Base-by-base conservation (phyloP, 2,797 vertebrate genomes). In the Microctenopoma steveboyesi region DNA sequence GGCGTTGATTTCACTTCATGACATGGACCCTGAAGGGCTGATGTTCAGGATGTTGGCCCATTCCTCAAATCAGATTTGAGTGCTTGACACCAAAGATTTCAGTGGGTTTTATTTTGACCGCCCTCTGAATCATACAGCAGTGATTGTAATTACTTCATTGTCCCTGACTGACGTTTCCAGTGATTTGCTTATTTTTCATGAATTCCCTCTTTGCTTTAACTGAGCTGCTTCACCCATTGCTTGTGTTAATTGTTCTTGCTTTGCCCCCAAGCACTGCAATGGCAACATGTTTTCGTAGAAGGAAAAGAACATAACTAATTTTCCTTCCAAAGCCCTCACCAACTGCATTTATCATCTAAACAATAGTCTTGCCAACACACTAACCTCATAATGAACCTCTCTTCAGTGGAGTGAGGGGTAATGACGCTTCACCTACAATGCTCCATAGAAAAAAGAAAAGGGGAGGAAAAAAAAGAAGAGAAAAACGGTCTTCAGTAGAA, bases 361-460 rank as follows among this genome's bases (percentile, higher is more conserved):
- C 96, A 98, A 97, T 96, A 96, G 96, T 96, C 95, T 96, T 96
- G 95, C 96, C 96, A 96, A 97, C 94, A 96, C 95, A 94, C 96
- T 95, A 96, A 95, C 96, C 96, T 96, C 94, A 95, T 98, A 98
- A 98, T 97, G 97, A 97, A 97, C 94, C 95, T 83, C 95, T 96
- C 94, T 96, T 96, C 95, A 94, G 94, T 95, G 95, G 95, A 97
- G 95, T 97, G 96, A 96, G 96, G 96, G 96, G 96, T 98, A 98
- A 99, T 98, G 97, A 97, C 95, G 97, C 97, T 97, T 93, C 95
- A 95, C 96, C 95, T 96, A 94, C 96, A 95, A 96, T 82, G 86
- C 89, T 87, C 82, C 76, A 60, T 81, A 85, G 81, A 64, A 86
- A 85, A 84, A 83, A 78, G 35, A 66, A 51, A 71, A 75, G 58